These are phyloP conservation scores for Euwallacea fornicatus DNA, from an alignment of 1,140 invertebrate genomes.

Conservation along the genomic window DNA sequence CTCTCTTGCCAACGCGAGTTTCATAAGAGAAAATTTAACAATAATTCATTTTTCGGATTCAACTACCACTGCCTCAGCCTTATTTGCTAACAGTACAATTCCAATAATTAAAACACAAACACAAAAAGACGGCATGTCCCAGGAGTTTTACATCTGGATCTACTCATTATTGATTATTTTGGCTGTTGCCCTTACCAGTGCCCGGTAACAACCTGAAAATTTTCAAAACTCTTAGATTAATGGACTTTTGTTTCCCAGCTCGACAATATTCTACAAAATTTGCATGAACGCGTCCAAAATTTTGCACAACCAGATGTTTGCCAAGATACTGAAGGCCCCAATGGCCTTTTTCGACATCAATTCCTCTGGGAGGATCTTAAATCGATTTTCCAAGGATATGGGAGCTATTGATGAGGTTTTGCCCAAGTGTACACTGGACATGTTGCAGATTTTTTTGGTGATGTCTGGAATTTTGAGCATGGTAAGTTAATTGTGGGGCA, in stretches of 20 bases:
- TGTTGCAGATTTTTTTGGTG: constrained; percentile 68
- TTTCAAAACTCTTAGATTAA: neutral
- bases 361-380: constrained; percentile 65
- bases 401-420: constrained; percentile 84
- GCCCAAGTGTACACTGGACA: constrained; percentile 77
- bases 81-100: too few species aligned
- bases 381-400: constrained; percentile 77
- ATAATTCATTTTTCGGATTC: too few species aligned
- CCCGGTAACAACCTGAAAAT: constrained; percentile 48
- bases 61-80: too few species aligned
- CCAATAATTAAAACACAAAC: too few species aligned
- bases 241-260: constrained; percentile 40
- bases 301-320: constrained; percentile 84
- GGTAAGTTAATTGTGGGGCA: constrained; percentile 50
- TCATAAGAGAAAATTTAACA: too few species aligned
- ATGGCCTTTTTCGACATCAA: constrained; percentile 67
- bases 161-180: constrained; percentile 47
- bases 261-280: constrained; percentile 73
- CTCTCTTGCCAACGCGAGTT: too few species aligned
- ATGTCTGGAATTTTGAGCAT: constrained; percentile 58
- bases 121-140: too few species aligned
- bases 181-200: constrained; percentile 58
- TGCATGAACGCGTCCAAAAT: constrained; percentile 77
- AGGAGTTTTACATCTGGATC: constrained; percentile 42
- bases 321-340: constrained; percentile 67